Evolutionary conservation across 2,888 invertebrate genomes (phyloP), one percentile per base, ranked within the genome.

Genomic region (Drosophila prostipennis): DNA sequence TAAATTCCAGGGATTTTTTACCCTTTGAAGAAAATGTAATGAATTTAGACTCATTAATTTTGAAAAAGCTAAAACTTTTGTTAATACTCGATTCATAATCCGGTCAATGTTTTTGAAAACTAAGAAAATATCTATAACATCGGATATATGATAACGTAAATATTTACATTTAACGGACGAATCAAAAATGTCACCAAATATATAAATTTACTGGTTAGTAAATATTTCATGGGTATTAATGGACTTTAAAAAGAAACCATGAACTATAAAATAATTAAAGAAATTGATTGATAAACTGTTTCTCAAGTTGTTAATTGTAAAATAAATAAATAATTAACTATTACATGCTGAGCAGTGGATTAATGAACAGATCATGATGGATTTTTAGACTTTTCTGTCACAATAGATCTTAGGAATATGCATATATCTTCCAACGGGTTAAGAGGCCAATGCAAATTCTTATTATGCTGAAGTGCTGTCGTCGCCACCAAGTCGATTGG

Each of bases 401-500:
- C 23, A 43, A 26, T 26, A 26, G 7, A 3, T n/a, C 2, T 1
- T n/a, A 4, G 6, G 45, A 23, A 32, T 3, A 11, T 2, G 1
- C 0, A 16, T 11, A 34, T n/a, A 14, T 29, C 32, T n/a, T 14
- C 4, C 37, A 46, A 29, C 4, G 63, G 72, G 71, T 72, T 71
- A 71, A 71, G 7, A 72, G 7, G 45, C 10, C 45, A 23, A 67
- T 67, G 65, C 67, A 53, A 65, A 67, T 54, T 45, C 39, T 65
- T 45, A 52, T 51, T 45, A 52, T 36, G 39, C 11, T 13, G 65
- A 52, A 65, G 46, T 39, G 65, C 32, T 46, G 64, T 65, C 52
- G 64, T 45, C 64, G 64, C 65, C 64, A 65, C 11, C 37, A 32
- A 39, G 65, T 65, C 64, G 64, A 36, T 37, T 32, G 64, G 64